Evolutionary conservation across 2,888 invertebrate species (phyloP).

Genomic region (Cerceris ruficornis): DNA sequence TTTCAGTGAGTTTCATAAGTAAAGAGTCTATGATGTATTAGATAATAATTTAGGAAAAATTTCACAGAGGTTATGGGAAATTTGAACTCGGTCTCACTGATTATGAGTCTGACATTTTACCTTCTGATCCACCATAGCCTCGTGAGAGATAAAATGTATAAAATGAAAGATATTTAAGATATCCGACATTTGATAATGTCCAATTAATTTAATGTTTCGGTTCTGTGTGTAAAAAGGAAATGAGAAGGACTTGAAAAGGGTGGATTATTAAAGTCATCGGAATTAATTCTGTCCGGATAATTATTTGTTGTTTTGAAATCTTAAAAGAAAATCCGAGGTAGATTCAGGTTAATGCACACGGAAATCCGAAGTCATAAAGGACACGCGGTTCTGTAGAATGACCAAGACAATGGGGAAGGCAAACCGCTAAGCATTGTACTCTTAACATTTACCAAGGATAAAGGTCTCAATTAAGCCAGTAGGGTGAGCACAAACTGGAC

Average conservation of each 20-base stretch:
- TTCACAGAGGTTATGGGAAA: no score
- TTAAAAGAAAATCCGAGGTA: background rate
- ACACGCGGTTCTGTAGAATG: conserved; percentile 51
- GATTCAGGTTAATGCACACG: conserved; percentile 18
- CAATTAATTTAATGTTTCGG: background rate
- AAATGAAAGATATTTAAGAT: background rate
- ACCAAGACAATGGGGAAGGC: conserved; percentile 32
- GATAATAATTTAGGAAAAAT: no score
- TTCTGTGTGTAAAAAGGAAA: background rate
- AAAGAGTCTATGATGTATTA: no score
- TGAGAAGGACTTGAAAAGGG: background rate
- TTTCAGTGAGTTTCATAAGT: no score
- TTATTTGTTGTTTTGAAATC: background rate
- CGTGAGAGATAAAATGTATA: no score
- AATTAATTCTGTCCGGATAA: no score
- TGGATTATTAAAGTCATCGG: no score
- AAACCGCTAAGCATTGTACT: conserved; percentile 36
- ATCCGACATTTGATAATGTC: background rate
- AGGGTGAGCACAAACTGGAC: conserved; percentile 36
- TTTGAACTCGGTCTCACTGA: no score
- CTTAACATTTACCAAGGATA: conserved; percentile 55
- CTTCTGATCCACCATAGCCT: no score
- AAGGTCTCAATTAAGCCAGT: conserved; percentile 56
- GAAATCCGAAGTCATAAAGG: conserved; percentile 54
- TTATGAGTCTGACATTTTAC: no score